Base-by-base conservation (phyloP, 2,113 vertebrate species). In the Grammomys dolichurus region DNA sequence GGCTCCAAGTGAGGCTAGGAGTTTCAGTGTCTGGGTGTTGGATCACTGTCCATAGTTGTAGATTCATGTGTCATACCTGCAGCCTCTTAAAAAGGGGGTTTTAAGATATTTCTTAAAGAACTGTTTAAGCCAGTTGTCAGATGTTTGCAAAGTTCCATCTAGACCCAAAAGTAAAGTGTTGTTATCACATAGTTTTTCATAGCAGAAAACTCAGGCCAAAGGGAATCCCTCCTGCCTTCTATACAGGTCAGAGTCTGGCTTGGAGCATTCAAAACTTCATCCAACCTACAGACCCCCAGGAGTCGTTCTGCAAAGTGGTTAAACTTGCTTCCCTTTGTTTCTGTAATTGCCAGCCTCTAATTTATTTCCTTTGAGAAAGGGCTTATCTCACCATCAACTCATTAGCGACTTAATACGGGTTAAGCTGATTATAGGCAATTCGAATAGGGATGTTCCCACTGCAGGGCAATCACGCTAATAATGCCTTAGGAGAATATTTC, bases 401-500 rank as follows among this genome's bases (percentile, higher is more conserved):
- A 97, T 98, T 98, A 98, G 96, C 58, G 58, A 80, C 85, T 98
- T 98, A 98, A 98, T 97, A 89, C 36, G 77, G 96, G 85, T 93
- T 97, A 98, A 98, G 97, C 93, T 98, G 97, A 97, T 98, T 98
- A 98, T 70, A 96, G 91, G 93, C 95, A 97, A 97, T 97, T 87
- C 89, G 94, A 98, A 96, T 94, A 97, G 93, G 36, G 22, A 93
- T 88, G 93, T 96, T 96, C 93, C 93, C 82, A 95, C 77, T 92
- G 84, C 81, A 96, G 85, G 96, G 90, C 93, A 95, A 97, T 98
- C 96, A 95, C 91, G 80, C 97, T 98, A 98, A 98, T 96, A 94
- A 84, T 84, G 92, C 93, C 93, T 96, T 96, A 89, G 84, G 90
- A 98, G 97, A 93, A 36, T 97, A 97, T 96, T 97, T 96, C 89